A percentile compares a stretch with the other conserved stretches of the same genome.
Conservation (phyloP, 1,140 invertebrate genomes). For the Neodiprion pinetum region DNA sequence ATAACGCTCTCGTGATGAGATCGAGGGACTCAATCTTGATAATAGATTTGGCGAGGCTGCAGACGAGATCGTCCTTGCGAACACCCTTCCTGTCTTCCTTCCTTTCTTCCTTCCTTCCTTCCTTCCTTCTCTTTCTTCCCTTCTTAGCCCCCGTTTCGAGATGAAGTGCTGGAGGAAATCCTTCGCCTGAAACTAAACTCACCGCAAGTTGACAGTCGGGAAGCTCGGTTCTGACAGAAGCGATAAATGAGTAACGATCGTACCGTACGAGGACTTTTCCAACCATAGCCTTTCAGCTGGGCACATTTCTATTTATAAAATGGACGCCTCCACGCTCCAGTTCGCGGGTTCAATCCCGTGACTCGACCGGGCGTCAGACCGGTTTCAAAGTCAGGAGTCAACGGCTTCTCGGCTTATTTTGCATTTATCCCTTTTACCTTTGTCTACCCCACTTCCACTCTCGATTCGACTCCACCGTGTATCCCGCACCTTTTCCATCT, state of each 20-base stretch:
- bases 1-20: neutral
- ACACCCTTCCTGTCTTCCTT: too few relatives aligned
- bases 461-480: neutral
- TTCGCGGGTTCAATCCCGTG: neutral
- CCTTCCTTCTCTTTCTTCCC: too few relatives aligned
- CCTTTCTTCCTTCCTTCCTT: too few relatives aligned
- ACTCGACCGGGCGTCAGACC: conserved; percentile 1
- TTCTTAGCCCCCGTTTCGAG: too few relatives aligned
- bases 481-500: neutral
- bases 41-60: too few relatives aligned
- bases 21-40: neutral
- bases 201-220: too few relatives aligned
- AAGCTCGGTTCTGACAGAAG: too few relatives aligned
- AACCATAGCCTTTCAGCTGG: neutral
- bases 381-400: conserved; percentile 12
- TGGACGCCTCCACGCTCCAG: neutral
- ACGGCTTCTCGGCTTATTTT: conserved; percentile 5
- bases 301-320: neutral
- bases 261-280: neutral
- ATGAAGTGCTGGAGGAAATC: too few relatives aligned
- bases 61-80: too few relatives aligned
- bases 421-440: neutral
- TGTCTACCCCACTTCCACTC: neutral
- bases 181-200: too few relatives aligned
- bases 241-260: too few relatives aligned